Evolutionary conservation across 2,888 invertebrate species (phyloP).

Genomic region (Phengaris arion): DNA sequence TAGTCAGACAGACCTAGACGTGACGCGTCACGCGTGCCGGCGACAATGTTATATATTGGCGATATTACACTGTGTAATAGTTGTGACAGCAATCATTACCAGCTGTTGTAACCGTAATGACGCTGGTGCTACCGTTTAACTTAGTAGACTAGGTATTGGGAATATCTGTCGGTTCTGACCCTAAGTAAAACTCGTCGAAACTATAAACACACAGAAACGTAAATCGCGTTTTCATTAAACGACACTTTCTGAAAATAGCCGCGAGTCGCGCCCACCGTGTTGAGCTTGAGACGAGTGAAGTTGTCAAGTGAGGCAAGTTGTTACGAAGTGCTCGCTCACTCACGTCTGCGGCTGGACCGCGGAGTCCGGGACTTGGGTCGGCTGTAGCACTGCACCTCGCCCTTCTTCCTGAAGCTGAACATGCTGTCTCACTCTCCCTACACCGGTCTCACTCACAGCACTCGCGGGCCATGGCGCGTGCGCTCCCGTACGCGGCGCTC

Average conservation of each 20-base stretch:
- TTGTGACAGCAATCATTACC: too few species aligned
- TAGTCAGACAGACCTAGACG: too few species aligned
- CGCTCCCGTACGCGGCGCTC: constrained; percentile 66
- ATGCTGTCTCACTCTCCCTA: constrained; percentile 53
- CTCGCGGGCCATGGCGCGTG: constrained; percentile 50
- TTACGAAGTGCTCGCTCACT: not conserved
- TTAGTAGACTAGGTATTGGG: too few species aligned
- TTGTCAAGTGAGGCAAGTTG: not conserved
- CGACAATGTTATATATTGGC: too few species aligned
- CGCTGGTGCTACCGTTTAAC: too few species aligned
- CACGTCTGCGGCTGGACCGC: constrained; percentile 4
- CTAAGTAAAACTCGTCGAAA: not conserved
- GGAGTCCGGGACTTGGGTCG: constrained; percentile 13
- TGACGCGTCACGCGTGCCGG: too few species aligned
- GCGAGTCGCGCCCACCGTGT: not conserved
- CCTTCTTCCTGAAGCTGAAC: constrained; percentile 78
- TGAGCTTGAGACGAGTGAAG: not conserved
- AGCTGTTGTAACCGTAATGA: too few species aligned
- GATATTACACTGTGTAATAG: too few species aligned
- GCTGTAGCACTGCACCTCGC: constrained; percentile 72
- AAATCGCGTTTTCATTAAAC: not conserved
- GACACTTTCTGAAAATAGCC: constrained; percentile 17
- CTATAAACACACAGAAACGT: not conserved
- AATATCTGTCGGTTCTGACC: not conserved
- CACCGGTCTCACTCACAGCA: constrained; percentile 37